Conservation (phyloP, 1,140 invertebrate species). For the Leptinotarsa undecemlineata region DNA sequence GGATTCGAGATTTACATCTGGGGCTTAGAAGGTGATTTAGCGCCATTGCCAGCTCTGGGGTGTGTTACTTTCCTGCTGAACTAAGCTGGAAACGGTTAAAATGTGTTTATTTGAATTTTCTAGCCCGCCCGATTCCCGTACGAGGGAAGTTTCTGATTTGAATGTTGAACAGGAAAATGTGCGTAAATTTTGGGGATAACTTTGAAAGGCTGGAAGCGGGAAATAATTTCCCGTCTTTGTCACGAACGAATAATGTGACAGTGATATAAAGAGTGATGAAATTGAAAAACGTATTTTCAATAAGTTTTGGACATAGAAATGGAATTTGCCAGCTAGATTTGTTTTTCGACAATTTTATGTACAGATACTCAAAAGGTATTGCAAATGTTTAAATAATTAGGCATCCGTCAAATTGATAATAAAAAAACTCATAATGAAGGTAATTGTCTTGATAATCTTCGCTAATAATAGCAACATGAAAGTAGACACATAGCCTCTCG, state of each 20-base stretch:
- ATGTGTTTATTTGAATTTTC: conserved; percentile 49
- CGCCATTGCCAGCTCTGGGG: conserved; percentile 26
- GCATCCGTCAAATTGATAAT: too few relatives aligned
- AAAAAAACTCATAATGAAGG: too few relatives aligned
- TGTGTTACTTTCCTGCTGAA: conserved; percentile 41
- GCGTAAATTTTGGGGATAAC: conserved; percentile 20
- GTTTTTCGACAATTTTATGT: background rate
- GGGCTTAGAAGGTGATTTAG: conserved; percentile 46
- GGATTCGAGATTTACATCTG: conserved; percentile 51
- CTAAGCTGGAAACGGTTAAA: conserved; percentile 43
- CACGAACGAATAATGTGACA: background rate
- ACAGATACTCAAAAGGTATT: background rate
- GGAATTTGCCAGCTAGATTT: too few relatives aligned
- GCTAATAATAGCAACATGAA: too few relatives aligned
- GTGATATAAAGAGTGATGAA: background rate
- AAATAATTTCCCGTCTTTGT: conserved; percentile 5
- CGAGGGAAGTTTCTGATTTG: conserved; percentile 15
- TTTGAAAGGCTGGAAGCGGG: background rate
- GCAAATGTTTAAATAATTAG: too few relatives aligned
- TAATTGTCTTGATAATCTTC: too few relatives aligned
- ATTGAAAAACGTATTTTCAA: too few relatives aligned
- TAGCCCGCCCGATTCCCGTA: conserved; percentile 18
- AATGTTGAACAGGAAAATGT: conserved; percentile 21
- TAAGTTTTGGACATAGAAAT: too few relatives aligned
- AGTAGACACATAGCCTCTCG: too few relatives aligned